Conservation (phyloP, 2,888 invertebrate genomes). For the Mongoloraphidia duomilia region DNA sequence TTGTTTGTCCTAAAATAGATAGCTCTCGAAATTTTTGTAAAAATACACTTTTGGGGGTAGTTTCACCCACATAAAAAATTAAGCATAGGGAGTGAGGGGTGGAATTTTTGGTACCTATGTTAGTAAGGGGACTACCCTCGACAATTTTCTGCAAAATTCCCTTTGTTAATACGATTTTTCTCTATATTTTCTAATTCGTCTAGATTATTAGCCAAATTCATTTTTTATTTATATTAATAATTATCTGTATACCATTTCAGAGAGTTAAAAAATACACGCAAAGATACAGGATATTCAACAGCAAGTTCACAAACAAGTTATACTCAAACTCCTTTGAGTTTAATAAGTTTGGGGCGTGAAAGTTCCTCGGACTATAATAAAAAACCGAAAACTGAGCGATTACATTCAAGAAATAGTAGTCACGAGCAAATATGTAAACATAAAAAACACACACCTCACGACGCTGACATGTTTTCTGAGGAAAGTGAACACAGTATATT, state of each 20-base stretch:
- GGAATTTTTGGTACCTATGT: too few relatives aligned
- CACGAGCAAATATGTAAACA: constrained; percentile 11
- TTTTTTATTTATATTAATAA: background rate
- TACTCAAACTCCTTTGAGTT: constrained; percentile 10
- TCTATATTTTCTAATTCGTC: too few relatives aligned
- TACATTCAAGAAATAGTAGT: constrained; percentile 20
- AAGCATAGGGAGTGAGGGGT: too few relatives aligned
- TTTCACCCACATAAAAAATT: too few relatives aligned
- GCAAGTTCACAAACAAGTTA: constrained; percentile 45
- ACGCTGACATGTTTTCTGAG: constrained; percentile 12
- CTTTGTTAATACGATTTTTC: too few relatives aligned
- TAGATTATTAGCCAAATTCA: constrained; percentile 5
- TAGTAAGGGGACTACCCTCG: too few relatives aligned
- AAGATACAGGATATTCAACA: constrained; percentile 56
- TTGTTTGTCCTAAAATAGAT: too few relatives aligned
- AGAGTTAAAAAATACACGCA: constrained; percentile 29
- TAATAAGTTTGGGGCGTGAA: constrained; percentile 15
- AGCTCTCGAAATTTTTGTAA: too few relatives aligned
- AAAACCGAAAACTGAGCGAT: constrained; percentile 27
- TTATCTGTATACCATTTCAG: constrained; percentile 18
- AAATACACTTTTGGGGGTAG: too few relatives aligned
- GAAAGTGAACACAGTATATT: constrained; percentile 14
- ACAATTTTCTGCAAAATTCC: too few relatives aligned
- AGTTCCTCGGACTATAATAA: constrained; percentile 7
- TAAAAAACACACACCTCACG: constrained; percentile 16